Base-by-base conservation (phyloP, 2,113 vertebrate species). In the Polypterus senegalus region DNA sequence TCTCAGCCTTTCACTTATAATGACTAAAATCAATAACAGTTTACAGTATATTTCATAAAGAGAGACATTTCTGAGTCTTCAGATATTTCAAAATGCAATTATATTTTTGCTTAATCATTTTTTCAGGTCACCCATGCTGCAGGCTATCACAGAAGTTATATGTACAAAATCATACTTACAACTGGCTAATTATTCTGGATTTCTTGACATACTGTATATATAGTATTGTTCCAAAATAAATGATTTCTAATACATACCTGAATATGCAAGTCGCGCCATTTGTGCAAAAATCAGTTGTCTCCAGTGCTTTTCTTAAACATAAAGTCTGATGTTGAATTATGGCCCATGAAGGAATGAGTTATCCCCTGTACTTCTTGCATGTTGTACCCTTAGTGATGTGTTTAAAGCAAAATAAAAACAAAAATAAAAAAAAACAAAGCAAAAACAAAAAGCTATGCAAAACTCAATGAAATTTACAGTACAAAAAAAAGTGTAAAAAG, bases 401-500 rank as follows among this genome's bases (percentile, higher is more conserved):
- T 69, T 77, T 53, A 74, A 89, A 86, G 80, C 76, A 76, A 88
- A 89, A 74, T 83, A 71, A 88, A 91, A 92, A 87, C 69, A 85
- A 75, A 77, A 76, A 78, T 70, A 81, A 87, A 82, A 86, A 78
- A 74, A 59, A 83, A 85, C 75, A 81, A 59, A 61, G 47, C 27
- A 54, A 48, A 27, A 5, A 45, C 7, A 9, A 52, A 59, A 46
- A 59, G 44, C 48, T 54, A 46, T 57, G 49, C 61, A 67, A 49
- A 3, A 66, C 47, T 59, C 43, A 44, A 48, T 65, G 60, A 69
- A 69, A 69, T 69, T 89, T 91, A 99, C 84, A 99, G 84, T 77
- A 98, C 96, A 87, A 98, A 98, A 84, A 98, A 99, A 69, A 99
- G 77, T 44, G 87, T 90, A 80, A 90, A 90, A 81, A 90, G 87